Percentiles rank a stretch among this genome's conserved stretches.
Conservation (phyloP, 1,140 invertebrate species). For the Dolichoris vasculosae region DNA sequence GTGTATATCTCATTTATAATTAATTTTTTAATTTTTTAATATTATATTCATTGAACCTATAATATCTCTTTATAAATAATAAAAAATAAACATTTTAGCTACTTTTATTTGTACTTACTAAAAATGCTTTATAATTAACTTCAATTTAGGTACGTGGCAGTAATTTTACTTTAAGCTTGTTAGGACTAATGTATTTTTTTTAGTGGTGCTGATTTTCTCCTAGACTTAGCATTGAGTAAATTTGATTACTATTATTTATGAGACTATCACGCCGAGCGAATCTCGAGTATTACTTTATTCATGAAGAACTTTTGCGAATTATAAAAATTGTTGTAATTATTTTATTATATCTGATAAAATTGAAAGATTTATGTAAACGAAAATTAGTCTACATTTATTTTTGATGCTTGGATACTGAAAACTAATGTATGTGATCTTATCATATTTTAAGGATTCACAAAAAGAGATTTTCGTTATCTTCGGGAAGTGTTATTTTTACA, state of each 20-base stretch:
- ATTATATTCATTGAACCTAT: background rate
- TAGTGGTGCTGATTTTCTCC: background rate
- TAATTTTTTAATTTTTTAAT: conserved; percentile 18
- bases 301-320: background rate
- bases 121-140: no score
- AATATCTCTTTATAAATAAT: no score
- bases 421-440: background rate
- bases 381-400: background rate
- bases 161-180: background rate
- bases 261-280: background rate
- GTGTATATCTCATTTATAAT: no score
- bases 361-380: background rate
- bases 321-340: background rate
- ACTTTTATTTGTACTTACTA: no score
- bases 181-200: background rate
- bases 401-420: background rate
- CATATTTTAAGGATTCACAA: background rate
- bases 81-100: no score
- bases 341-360: background rate
- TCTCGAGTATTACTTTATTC: background rate
- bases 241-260: conserved; percentile 28
- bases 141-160: background rate
- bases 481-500: background rate
- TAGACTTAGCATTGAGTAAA: background rate
- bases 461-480: conserved; percentile 7